Evolutionary conservation across 2,797 vertebrate genomes (phyloP).

Genomic region (Miichthys miiuy): DNA sequence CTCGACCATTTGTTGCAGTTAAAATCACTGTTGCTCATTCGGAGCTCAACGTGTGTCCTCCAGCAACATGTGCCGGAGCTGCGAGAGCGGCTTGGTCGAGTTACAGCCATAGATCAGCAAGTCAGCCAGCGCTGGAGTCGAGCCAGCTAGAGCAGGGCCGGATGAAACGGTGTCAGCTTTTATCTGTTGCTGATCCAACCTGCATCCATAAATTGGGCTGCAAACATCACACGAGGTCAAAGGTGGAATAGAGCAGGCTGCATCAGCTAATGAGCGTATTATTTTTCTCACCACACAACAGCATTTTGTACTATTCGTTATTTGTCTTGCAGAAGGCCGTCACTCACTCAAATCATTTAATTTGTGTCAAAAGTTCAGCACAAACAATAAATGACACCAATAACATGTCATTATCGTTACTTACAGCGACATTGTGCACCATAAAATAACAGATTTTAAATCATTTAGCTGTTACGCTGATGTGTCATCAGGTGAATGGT

Average conservation of each 20-base stretch:
- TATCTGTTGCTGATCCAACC: slow-evolving; percentile 67
- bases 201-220: slow-evolving; percentile 61
- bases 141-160: slow-evolving; percentile 55
- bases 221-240: slow-evolving; percentile 42
- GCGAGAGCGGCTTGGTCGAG: slow-evolving; percentile 49
- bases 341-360: not conserved
- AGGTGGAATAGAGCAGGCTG: slow-evolving; percentile 44
- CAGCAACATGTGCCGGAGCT: slow-evolving; percentile 75
- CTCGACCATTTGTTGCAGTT: slow-evolving; percentile 82
- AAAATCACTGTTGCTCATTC: slow-evolving; percentile 81
- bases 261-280: slow-evolving; percentile 52
- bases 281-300: not conserved
- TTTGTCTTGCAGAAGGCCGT: not conserved
- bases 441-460: too few relatives aligned
- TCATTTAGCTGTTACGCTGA: too few relatives aligned
- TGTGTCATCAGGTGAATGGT: too few relatives aligned
- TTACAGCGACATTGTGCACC: too few relatives aligned
- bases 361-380: too few relatives aligned
- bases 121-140: slow-evolving; percentile 54
- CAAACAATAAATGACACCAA: too few relatives aligned
- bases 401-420: too few relatives aligned
- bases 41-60: slow-evolving; percentile 66
- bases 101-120: slow-evolving; percentile 59
- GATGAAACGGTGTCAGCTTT: slow-evolving; percentile 68
- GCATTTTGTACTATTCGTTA: not conserved